These are phyloP conservation scores for Sciurus niger DNA, from an alignment of 2,113 vertebrate genomes.

Conservation along the genomic window DNA sequence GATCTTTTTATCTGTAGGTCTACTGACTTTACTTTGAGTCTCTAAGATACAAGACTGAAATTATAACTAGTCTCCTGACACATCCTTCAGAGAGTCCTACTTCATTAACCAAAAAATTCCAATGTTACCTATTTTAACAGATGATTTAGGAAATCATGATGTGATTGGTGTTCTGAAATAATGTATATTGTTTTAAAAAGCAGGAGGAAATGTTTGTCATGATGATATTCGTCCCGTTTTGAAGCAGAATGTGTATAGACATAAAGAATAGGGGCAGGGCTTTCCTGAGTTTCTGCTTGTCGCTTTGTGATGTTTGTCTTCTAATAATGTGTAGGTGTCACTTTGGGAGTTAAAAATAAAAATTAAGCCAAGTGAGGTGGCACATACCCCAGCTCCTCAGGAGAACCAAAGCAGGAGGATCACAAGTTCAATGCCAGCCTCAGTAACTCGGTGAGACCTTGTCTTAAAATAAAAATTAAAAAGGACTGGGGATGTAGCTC, in stretches of 20 bases:
- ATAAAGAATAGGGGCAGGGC: not conserved
- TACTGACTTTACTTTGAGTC: not conserved
- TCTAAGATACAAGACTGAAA: not conserved
- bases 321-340: not conserved
- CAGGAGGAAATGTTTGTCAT: not conserved
- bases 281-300: not conserved
- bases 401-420: not conserved
- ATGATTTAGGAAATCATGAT: conserved; percentile 1
- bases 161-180: not conserved
- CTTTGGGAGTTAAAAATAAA: conserved; percentile 43
- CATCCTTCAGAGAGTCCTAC: not conserved
- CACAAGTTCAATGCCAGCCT: not conserved
- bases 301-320: not conserved
- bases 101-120: not conserved
- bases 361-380: not conserved
- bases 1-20: not conserved
- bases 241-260: not conserved
- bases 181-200: not conserved
- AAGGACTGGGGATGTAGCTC: too few relatives aligned
- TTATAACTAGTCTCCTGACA: not conserved
- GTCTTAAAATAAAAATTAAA: too few relatives aligned
- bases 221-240: not conserved
- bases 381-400: not conserved
- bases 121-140: conserved; percentile 11
- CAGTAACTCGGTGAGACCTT: not conserved